Evolutionary conservation across 2,888 invertebrate genomes (phyloP).

Genomic region (Xestia ashworthii): DNA sequence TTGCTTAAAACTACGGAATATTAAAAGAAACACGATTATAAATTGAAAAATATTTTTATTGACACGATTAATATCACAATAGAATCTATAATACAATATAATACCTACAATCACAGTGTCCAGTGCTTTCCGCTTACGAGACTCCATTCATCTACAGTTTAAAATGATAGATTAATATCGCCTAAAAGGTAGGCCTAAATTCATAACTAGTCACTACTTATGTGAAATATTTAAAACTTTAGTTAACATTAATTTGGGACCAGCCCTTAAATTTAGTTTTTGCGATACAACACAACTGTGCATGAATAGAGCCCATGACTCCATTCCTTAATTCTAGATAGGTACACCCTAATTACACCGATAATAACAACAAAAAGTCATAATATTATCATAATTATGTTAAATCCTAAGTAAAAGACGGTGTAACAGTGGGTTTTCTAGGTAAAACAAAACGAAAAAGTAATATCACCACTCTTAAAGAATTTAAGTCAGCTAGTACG

Average conservation of each 20-base stretch:
- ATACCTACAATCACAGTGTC: constrained; percentile 79
- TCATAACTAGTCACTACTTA: constrained; percentile 19
- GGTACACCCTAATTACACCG: constrained; percentile 53
- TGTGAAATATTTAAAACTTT: constrained; percentile 35
- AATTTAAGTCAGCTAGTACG: constrained; percentile 82
- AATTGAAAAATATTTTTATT: constrained; percentile 72
- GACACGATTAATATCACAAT: constrained; percentile 74
- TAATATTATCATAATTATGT: constrained; percentile 48
- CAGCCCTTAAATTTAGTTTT: constrained; percentile 56
- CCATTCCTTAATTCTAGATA: constrained; percentile 36
- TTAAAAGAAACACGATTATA: constrained; percentile 29
- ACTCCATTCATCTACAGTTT: constrained; percentile 58
- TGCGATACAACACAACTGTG: constrained; percentile 51
- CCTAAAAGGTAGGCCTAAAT: constrained; percentile 37
- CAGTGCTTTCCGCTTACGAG: constrained; percentile 69
- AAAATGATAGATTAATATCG: constrained; percentile 27
- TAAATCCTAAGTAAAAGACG: constrained; percentile 51
- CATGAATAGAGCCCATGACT: constrained; percentile 47
- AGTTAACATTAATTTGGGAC: constrained; percentile 54
- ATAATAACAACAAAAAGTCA: constrained; percentile 53
- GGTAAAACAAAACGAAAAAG: constrained; percentile 66
- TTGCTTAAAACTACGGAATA: not conserved
- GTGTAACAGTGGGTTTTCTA: constrained; percentile 56
- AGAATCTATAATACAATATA: constrained; percentile 67
- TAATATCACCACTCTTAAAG: constrained; percentile 78